These are phyloP conservation scores for Teinopalpus imperialis DNA, from an alignment of 2,888 invertebrate genomes.

Conservation along the genomic window DNA sequence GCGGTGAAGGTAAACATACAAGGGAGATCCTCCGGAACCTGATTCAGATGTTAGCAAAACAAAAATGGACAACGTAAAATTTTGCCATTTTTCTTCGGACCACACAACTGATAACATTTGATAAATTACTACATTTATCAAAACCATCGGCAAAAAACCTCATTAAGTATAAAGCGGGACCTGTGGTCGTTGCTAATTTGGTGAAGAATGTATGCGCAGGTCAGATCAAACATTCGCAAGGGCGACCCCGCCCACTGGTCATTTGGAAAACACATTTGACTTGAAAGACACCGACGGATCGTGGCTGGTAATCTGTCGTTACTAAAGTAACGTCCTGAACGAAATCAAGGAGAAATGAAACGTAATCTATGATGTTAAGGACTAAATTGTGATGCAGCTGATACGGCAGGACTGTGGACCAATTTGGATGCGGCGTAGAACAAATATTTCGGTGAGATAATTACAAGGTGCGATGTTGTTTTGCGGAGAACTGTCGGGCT, in stretches of 20 bases:
- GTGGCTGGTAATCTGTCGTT: conserved; percentile 17
- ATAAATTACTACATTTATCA: conserved; percentile 21
- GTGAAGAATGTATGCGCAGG: conserved; percentile 28
- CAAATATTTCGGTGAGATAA: conserved; percentile 39
- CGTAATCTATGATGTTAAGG: conserved; percentile 1
- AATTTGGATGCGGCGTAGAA: conserved; percentile 32
- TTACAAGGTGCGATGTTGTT: conserved; percentile 34
- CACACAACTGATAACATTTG: conserved; percentile 19
- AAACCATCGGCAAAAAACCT: conserved; percentile 26
- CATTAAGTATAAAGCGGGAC: conserved; percentile 25
- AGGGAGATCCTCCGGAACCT: too few relatives aligned
- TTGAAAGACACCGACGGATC: conserved; percentile 30
- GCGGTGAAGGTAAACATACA: too few relatives aligned
- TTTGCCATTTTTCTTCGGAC: too few relatives aligned
- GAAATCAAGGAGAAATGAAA: neutral
- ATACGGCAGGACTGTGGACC: conserved; percentile 9
- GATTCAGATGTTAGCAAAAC: too few relatives aligned
- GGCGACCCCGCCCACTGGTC: conserved; percentile 22
- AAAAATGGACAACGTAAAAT: too few relatives aligned
- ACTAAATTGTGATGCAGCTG: conserved; percentile 11
- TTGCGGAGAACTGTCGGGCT: conserved; percentile 31
- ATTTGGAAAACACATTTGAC: conserved; percentile 28
- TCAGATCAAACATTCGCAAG: conserved; percentile 33
- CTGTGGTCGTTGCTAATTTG: conserved; percentile 33
- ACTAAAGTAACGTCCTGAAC: conserved; percentile 3